A percentile compares a stretch with the other conserved stretches of the same genome.
phyloP scores from a whole-genome alignment of 2,113 vertebrate genomes.

The Alces alces region DNA sequence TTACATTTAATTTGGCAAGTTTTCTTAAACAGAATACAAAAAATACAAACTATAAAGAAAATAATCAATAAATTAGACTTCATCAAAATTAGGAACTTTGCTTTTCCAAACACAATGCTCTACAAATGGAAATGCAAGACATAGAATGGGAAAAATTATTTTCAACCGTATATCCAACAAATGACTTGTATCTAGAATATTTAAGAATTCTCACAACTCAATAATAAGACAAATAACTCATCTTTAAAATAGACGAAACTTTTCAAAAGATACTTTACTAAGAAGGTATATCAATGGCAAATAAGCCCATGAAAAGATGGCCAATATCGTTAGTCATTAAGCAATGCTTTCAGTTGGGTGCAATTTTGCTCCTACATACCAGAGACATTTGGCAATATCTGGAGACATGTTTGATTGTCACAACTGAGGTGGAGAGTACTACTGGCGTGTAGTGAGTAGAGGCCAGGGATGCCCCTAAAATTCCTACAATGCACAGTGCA shows the following conservation, averaged over 20 bases:
- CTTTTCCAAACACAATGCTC: background rate
- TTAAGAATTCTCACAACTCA: background rate
- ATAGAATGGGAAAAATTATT: background rate
- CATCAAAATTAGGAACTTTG: background rate
- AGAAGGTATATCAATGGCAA: background rate
- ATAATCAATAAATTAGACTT: background rate
- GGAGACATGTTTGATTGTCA: background rate
- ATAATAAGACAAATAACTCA: background rate
- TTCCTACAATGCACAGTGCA: background rate
- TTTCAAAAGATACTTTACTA: background rate
- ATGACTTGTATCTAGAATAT: background rate
- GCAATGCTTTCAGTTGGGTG: background rate
- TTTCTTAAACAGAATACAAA: background rate
- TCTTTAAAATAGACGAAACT: background rate
- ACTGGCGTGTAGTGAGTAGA: background rate
- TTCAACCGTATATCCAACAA: background rate
- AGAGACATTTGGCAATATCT: background rate
- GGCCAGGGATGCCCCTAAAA: background rate
- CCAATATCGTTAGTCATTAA: background rate
- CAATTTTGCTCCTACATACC: background rate
- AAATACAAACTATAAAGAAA: background rate
- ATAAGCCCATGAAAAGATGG: background rate
- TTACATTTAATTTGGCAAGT: background rate
- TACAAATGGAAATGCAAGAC: background rate
- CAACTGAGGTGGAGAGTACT: background rate